Evolutionary conservation across 2,797 vertebrate genomes (phyloP).

Genomic region (Cuculus canorus): DNA sequence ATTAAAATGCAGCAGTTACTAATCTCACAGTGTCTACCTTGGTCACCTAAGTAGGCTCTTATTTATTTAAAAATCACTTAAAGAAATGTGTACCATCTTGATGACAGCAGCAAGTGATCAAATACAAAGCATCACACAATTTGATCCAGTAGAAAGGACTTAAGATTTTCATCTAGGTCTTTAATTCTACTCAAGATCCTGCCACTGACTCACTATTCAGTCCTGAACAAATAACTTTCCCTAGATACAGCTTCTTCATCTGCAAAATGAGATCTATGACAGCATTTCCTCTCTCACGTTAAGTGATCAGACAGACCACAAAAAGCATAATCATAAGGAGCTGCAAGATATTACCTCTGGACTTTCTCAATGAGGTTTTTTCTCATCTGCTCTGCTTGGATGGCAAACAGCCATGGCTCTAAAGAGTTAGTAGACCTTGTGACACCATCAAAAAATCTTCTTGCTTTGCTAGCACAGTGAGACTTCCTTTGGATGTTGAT

Average conservation of each 20-base stretch:
- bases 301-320: neutral
- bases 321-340: neutral
- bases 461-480: slow-evolving; percentile 86
- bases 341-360: slow-evolving; percentile 81
- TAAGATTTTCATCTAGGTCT: neutral
- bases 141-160: neutral
- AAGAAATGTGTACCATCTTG: neutral
- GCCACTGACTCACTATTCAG: neutral
- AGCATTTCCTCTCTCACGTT: neutral
- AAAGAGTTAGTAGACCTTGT: slow-evolving; percentile 77
- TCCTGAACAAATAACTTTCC: neutral
- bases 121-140: neutral
- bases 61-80: neutral
- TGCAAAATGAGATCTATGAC: neutral
- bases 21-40: neutral
- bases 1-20: neutral
- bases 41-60: neutral
- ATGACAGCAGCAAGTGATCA: neutral
- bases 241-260: neutral
- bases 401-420: slow-evolving; percentile 89
- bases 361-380: slow-evolving; percentile 86
- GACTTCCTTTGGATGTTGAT: slow-evolving; percentile 87
- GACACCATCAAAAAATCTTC: slow-evolving; percentile 87
- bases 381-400: slow-evolving; percentile 89
- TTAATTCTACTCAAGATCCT: neutral